Evolutionary conservation across 2,888 invertebrate genomes (phyloP), one percentile per base, ranked within the genome.

Genomic region (Caenorhabditis imperialis): DNA sequence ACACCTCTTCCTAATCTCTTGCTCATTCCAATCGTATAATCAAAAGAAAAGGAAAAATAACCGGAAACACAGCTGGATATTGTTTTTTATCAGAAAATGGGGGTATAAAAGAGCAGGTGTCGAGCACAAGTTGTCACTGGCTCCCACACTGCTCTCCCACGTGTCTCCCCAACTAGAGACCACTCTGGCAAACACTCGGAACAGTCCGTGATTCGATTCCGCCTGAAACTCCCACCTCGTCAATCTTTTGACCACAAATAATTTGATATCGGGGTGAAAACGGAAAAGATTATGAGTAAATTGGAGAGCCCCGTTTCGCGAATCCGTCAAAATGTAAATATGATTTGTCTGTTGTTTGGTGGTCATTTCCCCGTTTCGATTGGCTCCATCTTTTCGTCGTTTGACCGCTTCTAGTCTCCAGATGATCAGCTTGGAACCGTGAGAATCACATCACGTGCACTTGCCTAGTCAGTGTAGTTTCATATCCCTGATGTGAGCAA

Each of bases 161-260:
- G 30, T 30, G 30, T 30, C 30, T 30, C 6, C 6, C 30, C 30
- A 30, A 30, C n/a, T n/a, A n/a, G n/a, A n/a, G n/a, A n/a, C n/a
- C n/a, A n/a, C n/a, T n/a, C n/a, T n/a, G n/a, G n/a, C n/a, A n/a
- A n/a, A n/a, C n/a, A n/a, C n/a, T n/a, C n/a, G n/a, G n/a, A n/a
- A n/a, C n/a, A n/a, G n/a, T n/a, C 16, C 38, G 38, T 22, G 18
- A 54, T 54, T 54, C 40, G 53, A 54, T 50, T 50, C 22, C 45
- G 7, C 2, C 4, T n/a, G 23, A 44, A n/a, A 8, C 3, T 7
- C 35, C 35, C 20, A 50, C 20, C 37, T 50, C 50, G 35, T 2
- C 50, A 12, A 54, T 14, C 20, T 54, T 54, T 54, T 25, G 40
- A 54, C 25, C 40, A 35, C 22, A 33, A 35, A 33, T 50, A 50